phyloP scores from a whole-genome alignment of 1,140 invertebrate genomes.

The Heliconius melpomene region DNA sequence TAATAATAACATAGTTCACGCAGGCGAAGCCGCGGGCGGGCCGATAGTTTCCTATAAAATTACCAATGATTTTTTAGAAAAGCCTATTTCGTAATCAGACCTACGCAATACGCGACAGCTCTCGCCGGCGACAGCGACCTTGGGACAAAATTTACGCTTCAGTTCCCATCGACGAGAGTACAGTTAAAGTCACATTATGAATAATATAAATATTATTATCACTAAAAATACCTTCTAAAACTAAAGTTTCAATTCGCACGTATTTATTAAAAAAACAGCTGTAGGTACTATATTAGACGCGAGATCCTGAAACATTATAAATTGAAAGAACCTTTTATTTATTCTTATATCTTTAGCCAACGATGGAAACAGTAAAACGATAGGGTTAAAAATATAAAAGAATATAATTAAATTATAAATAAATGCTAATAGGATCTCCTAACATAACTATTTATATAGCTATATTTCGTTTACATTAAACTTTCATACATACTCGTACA shows the following conservation, averaged over 20 bases:
- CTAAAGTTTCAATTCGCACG: background rate
- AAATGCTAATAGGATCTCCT: no score
- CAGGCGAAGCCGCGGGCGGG: no score
- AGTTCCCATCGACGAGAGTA: slow-evolving; percentile 20
- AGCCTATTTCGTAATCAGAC: background rate
- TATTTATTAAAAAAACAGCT: background rate
- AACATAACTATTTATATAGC: no score
- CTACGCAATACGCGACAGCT: slow-evolving; percentile 14
- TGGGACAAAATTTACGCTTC: slow-evolving; percentile 17
- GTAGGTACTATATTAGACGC: background rate
- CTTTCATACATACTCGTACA: background rate
- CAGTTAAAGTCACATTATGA: slow-evolving; percentile 6
- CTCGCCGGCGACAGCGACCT: slow-evolving; percentile 24
- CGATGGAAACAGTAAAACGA: no score
- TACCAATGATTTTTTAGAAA: background rate
- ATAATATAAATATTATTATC: background rate
- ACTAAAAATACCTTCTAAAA: background rate
- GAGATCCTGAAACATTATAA: no score
- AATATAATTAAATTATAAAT: no score
- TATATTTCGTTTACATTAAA: no score
- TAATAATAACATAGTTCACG: no score
- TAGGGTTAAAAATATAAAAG: no score
- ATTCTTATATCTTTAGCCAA: no score
- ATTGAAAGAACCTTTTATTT: no score
- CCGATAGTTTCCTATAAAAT: background rate